Evolutionary conservation across 2,113 vertebrate species (phyloP), one percentile per base, ranked within the genome.

Genomic region (Brevimyrus niger): DNA sequence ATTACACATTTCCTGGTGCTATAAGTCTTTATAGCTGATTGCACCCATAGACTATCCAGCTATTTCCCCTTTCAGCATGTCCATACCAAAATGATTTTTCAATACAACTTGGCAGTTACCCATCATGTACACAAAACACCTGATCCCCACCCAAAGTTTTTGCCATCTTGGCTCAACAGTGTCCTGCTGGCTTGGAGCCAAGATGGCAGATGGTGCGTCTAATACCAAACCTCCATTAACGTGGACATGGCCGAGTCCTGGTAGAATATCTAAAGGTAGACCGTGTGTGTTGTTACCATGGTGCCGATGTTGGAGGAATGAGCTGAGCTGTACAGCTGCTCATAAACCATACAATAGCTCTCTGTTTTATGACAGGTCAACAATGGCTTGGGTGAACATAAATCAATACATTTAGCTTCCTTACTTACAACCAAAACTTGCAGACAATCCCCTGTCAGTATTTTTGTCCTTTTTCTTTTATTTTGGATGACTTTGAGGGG

Each of bases 201-300:
- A 88, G 86, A 92, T 94, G 94, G 93, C 95, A 96, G 95, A 95
- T 96, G 95, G 95, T 35, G 90, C 88, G 90, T 92, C 91, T 94
- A 93, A 92, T 94, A 91, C 92, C 88, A 90, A 89, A 91, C 91
- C 89, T 69, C 90, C 90, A 91, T 93, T 91, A 88, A 91, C 87
- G 91, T 90, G 93, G 94, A 94, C 93, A 73, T 38, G 93, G 92
- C 90, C 92, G 90, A 93, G 88, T 27, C 86, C 48, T 90, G 84
- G 86, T 89, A 65, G 87, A 73, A 90, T 51, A 27, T 31, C 76
- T 48, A 76, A 86, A 83, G 80, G 89, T 88, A 47, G 80, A 44
- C 76, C 90, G 86, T 90, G 84, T 91, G 91, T 86, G 90, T 38
- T 10, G 90, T 92, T 91, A 84, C 91, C 90, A 91, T 87, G 90